Evolutionary conservation across 2,888 invertebrate species (phyloP).

Genomic region (Pristionchus maxplancki): DNA sequence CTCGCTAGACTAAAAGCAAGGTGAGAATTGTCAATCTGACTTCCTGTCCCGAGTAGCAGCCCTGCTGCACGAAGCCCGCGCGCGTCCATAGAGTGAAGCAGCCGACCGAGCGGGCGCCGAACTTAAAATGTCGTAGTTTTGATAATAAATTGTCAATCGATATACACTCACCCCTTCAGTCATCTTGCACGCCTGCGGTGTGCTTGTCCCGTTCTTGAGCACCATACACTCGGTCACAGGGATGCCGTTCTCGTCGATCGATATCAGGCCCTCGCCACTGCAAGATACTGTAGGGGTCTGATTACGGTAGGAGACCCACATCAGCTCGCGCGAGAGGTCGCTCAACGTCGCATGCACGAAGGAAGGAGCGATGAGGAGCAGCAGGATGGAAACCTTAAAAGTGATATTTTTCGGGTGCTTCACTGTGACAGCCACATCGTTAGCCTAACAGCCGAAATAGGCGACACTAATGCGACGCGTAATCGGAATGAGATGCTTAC

Average conservation of each 20-base stretch:
- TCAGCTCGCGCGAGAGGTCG: too few relatives aligned
- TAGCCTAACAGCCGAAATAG: too few relatives aligned
- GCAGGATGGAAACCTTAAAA: too few relatives aligned
- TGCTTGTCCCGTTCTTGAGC: background rate
- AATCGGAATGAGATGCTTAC: too few relatives aligned
- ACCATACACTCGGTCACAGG: background rate
- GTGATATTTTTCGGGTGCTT: too few relatives aligned
- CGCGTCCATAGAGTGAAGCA: background rate
- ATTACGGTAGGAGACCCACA: too few relatives aligned
- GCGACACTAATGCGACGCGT: too few relatives aligned
- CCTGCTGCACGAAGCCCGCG: background rate
- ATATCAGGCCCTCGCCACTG: background rate
- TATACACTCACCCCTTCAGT: background rate
- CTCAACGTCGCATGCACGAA: too few relatives aligned
- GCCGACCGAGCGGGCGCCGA: background rate
- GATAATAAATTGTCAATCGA: background rate
- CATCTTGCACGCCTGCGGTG: background rate
- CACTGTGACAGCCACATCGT: too few relatives aligned
- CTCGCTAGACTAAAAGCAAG: too few relatives aligned
- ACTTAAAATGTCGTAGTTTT: background rate
- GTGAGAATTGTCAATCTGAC: background rate
- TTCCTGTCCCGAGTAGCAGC: constrained; percentile 5
- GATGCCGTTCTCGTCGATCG: background rate
- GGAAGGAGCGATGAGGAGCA: too few relatives aligned
- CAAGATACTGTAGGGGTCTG: too few relatives aligned